These are phyloP conservation scores for Sphyrna mokarran DNA, from an alignment of 2,113 vertebrate genomes.

Conservation along the genomic window DNA sequence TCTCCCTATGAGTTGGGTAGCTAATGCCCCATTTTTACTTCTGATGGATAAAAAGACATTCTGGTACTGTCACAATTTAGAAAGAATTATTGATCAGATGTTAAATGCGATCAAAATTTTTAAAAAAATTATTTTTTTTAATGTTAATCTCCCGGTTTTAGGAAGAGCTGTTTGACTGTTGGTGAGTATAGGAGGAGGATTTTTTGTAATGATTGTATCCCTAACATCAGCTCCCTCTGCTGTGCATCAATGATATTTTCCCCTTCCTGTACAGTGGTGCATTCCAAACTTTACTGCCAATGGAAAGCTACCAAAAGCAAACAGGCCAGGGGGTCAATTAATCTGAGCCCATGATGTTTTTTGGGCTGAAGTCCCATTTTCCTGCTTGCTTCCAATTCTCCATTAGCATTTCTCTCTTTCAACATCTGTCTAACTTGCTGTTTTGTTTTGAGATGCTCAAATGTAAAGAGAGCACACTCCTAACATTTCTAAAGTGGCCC, in stretches of 20 bases:
- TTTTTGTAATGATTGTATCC: neutral
- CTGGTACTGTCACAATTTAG: neutral
- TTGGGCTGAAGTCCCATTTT: neutral
- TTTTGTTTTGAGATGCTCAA: neutral
- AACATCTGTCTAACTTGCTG: neutral
- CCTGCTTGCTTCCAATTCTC: neutral
- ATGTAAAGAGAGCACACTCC: neutral
- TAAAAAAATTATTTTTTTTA: neutral
- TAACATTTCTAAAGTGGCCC: neutral
- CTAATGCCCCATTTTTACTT: neutral
- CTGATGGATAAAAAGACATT: neutral
- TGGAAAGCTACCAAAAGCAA: neutral
- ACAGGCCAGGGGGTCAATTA: neutral
- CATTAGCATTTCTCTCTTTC: neutral
- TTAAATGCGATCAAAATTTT: neutral
- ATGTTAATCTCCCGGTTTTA: neutral
- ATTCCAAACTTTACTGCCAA: neutral
- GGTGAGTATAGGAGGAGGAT: neutral
- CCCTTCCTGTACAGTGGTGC: neutral
- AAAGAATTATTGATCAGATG: neutral
- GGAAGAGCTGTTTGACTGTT: neutral
- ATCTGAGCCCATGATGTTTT: neutral
- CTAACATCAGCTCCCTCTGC: neutral
- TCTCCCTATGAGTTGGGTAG: neutral
- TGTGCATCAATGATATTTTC: neutral